Percentiles rank a stretch among this genome's conserved stretches.
Evolutionary conservation across 2,797 vertebrate species (phyloP).

Genomic region (Sarcophilus harrisii): DNA sequence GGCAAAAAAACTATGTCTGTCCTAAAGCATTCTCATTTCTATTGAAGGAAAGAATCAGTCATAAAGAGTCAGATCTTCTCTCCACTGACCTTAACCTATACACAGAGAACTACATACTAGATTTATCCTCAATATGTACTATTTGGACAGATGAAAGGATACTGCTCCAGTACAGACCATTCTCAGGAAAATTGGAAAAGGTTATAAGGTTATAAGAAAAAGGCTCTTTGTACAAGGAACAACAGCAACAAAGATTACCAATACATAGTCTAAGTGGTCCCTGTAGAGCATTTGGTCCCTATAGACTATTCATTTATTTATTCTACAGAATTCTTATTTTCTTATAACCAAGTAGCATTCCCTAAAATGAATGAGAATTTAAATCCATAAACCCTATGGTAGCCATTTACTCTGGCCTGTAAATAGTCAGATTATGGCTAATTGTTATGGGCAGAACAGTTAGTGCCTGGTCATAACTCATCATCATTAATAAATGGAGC

Average conservation of each 20-base stretch:
- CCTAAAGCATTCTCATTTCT: neutral
- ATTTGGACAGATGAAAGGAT: neutral
- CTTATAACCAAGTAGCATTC: neutral
- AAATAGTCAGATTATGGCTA: neutral
- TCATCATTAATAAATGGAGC: neutral
- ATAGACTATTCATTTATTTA: no score
- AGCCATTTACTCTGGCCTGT: neutral
- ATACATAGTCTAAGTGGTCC: neutral
- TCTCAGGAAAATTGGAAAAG: neutral
- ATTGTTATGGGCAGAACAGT: neutral
- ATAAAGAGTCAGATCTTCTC: neutral
- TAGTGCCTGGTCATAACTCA: neutral
- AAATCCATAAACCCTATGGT: neutral
- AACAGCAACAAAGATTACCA: neutral
- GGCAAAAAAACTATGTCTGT: neutral
- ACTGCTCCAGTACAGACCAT: neutral
- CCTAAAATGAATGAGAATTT: constrained; percentile 10
- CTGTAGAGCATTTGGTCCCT: neutral
- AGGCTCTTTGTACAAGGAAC: neutral
- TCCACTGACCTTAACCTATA: neutral
- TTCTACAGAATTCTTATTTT: neutral
- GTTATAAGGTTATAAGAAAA: no score
- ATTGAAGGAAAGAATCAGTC: neutral
- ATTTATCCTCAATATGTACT: neutral
- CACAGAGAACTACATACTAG: neutral